phyloP scores from a whole-genome alignment of 1,140 invertebrate genomes.

The Trichonephila clavata region DNA sequence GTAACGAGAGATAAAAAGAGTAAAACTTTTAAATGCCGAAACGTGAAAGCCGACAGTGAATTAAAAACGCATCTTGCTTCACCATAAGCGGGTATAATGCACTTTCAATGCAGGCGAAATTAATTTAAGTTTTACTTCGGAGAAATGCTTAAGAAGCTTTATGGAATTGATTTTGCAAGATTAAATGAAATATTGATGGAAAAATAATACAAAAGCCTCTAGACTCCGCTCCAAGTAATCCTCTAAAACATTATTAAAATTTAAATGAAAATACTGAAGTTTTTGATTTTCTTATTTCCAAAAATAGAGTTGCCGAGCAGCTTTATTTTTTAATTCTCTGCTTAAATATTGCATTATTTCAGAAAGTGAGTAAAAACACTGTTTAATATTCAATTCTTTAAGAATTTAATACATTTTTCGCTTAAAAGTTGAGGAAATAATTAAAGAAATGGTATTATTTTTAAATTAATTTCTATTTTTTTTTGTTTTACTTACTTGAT shows the following conservation, averaged over 20 bases:
- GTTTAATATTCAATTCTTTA: not conserved
- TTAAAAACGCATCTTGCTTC: slow-evolving; percentile 17
- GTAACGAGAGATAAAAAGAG: too few relatives aligned
- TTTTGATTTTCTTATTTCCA: not conserved
- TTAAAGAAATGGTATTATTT: too few relatives aligned
- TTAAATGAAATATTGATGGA: slow-evolving; percentile 38
- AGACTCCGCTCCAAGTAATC: not conserved
- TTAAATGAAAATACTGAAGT: slow-evolving; percentile 20
- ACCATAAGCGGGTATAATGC: slow-evolving; percentile 12
- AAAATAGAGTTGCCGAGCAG: not conserved
- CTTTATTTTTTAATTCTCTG: not conserved
- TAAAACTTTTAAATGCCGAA: not conserved
- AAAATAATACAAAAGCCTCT: slow-evolving; percentile 1
- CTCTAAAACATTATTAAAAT: slow-evolving; percentile 19
- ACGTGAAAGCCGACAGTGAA: not conserved
- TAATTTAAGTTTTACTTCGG: slow-evolving; percentile 11
- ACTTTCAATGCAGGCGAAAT: slow-evolving; percentile 5
- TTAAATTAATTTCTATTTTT: too few relatives aligned
- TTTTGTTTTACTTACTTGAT: too few relatives aligned
- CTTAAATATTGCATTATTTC: not conserved
- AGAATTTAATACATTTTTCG: too few relatives aligned
- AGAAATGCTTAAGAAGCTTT: not conserved
- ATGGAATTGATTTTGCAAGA: slow-evolving; percentile 26
- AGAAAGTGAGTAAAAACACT: not conserved
- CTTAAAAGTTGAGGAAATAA: too few relatives aligned